Conservation (phyloP, 2,797 vertebrate genomes). For the Sorex maritimensis region DNA sequence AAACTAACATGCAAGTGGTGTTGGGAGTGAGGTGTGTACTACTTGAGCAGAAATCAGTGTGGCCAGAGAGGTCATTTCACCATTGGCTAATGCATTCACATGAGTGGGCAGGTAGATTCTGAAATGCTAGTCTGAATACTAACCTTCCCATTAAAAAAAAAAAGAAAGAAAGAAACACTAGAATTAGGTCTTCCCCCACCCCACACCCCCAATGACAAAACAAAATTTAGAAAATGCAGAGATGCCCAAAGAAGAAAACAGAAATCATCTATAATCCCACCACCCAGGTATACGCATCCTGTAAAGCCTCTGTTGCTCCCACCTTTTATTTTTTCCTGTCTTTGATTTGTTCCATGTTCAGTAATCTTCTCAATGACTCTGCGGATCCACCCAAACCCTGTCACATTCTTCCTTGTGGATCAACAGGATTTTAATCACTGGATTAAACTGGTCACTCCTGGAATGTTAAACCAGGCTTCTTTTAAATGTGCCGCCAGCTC, state of each 20-base stretch:
- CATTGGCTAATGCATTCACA: constrained; percentile 5
- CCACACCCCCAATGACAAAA: constrained; percentile 17
- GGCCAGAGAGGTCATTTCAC: neutral
- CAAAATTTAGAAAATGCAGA: constrained; percentile 28
- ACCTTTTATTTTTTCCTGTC: too few relatives aligned
- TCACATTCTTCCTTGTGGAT: neutral
- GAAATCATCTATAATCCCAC: neutral
- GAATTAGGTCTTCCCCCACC: neutral
- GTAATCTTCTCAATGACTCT: neutral
- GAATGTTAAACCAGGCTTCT: neutral
- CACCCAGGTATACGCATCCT: neutral
- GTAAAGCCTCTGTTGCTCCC: neutral
- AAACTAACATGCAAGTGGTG: neutral
- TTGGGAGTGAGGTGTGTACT: neutral
- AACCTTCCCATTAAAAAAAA: neutral
- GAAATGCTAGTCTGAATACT: neutral
- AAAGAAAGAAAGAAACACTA: constrained; percentile 22
- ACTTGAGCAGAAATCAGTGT: neutral
- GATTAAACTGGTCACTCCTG: neutral
- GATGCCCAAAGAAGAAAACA: constrained; percentile 41
- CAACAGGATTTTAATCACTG: neutral
- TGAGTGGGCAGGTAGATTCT: neutral
- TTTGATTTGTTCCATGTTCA: neutral
- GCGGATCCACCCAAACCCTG: neutral
- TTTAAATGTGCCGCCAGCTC: constrained; percentile 13